A percentile compares a stretch with the other conserved stretches of the same genome.
Evolutionary conservation across 1,140 invertebrate genomes (phyloP).

Genomic region (Dinoponera quadriceps): DNA sequence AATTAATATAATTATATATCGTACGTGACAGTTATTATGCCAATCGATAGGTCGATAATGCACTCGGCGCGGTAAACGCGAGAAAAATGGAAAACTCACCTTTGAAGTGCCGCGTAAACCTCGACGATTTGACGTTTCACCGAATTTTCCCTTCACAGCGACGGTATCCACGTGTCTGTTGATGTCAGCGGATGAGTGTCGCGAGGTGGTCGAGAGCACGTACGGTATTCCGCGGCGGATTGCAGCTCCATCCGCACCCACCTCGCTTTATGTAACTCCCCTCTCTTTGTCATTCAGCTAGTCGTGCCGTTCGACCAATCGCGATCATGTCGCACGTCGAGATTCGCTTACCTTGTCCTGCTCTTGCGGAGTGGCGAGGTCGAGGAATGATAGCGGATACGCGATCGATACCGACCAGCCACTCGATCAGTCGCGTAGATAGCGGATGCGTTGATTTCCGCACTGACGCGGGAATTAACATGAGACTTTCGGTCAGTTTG

Average conservation of each 20-base stretch:
- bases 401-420: conserved; percentile 34
- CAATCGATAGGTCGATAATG: too few species aligned
- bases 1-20: too few species aligned
- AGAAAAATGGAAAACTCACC: neutral
- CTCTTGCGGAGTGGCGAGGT: conserved; percentile 23
- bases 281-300: conserved; percentile 32
- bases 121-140: neutral
- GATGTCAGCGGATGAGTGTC: conserved; percentile 19
- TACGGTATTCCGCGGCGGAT: conserved; percentile 34
- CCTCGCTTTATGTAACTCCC: conserved; percentile 66
- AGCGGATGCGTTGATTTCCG: conserved; percentile 18
- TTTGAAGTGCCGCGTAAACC: conserved; percentile 15
- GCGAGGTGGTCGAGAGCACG: conserved; percentile 32
- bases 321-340: conserved; percentile 44
- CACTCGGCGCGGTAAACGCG: too few species aligned
- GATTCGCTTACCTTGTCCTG: conserved; percentile 48
- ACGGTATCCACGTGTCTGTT: conserved; percentile 61
- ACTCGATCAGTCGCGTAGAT: conserved; percentile 28
- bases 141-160: conserved; percentile 25
- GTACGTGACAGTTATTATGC: too few species aligned
- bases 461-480: neutral
- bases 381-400: conserved; percentile 55
- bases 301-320: conserved; percentile 48
- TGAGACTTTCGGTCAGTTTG: neutral
- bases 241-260: conserved; percentile 10